A percentile compares a stretch with the other conserved stretches of the same genome.
These are phyloP conservation scores for Esox niger DNA, from an alignment of 2,113 vertebrate species.

Conservation along the genomic window DNA sequence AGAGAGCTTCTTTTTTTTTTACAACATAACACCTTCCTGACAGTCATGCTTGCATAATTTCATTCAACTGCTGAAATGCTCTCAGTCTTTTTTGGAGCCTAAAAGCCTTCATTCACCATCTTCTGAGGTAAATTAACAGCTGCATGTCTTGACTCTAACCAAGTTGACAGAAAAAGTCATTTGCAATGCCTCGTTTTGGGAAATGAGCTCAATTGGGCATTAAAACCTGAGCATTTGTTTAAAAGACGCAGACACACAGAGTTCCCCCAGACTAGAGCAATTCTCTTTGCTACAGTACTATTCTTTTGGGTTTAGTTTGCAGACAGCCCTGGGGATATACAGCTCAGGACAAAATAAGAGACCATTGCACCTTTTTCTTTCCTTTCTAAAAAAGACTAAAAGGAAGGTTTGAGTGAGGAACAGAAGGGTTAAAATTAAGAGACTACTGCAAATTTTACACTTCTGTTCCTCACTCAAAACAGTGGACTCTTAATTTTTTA, in stretches of 20 bases:
- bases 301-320: conserved; percentile 3
- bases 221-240: conserved; percentile 8
- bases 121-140: conserved; percentile 1
- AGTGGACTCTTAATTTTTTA: no score
- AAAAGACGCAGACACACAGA: not conserved
- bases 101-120: not conserved
- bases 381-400: no score
- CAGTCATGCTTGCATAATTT: conserved; percentile 5
- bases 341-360: no score
- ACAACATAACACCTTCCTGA: conserved; percentile 9
- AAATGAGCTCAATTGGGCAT: conserved; percentile 5
- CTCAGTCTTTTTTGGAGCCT: conserved; percentile 8
- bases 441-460: no score
- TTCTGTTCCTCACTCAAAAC: no score
- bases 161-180: conserved; percentile 6
- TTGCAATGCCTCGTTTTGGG: conserved; percentile 14
- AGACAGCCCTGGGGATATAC: not conserved
- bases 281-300: conserved; percentile 7
- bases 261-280: not conserved
- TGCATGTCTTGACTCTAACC: conserved; percentile 8
- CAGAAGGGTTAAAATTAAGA: no score
- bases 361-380: no score
- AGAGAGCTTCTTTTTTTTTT: conserved; percentile 19
- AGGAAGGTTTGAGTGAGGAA: no score
- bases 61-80: not conserved